Conservation (phyloP, 2,113 vertebrate genomes). For the Thamnophis sirtalis region DNA sequence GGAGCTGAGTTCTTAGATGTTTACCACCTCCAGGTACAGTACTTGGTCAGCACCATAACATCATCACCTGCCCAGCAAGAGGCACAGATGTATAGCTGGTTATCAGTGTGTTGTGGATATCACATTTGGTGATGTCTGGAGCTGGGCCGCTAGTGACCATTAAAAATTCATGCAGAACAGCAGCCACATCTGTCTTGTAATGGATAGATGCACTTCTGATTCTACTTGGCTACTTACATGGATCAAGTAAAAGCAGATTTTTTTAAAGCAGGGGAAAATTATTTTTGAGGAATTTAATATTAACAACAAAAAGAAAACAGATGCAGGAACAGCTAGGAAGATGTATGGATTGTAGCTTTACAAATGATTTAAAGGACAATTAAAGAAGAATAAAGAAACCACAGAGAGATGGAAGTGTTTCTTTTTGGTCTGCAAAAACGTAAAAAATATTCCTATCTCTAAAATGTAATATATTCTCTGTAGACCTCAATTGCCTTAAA, state of each 20-base stretch:
- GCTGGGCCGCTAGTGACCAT: neutral
- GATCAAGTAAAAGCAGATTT: neutral
- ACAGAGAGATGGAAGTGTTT: neutral
- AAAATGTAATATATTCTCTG: neutral
- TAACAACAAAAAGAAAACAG: neutral
- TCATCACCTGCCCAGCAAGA: too few species aligned
- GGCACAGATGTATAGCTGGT: too few species aligned
- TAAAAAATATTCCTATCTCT: neutral
- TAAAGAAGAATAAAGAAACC: neutral
- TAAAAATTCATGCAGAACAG: neutral
- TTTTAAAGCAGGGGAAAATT: neutral
- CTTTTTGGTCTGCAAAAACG: neutral
- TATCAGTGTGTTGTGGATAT: too few species aligned
- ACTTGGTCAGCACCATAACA: too few species aligned
- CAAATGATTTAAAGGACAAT: neutral
- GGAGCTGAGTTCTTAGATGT: too few species aligned
- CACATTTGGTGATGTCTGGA: too few species aligned
- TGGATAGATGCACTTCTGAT: neutral
- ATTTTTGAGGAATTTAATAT: neutral
- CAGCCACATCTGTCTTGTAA: neutral
- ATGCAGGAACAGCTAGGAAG: neutral
- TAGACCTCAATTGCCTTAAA: neutral
- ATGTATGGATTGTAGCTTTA: neutral
- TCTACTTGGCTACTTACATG: neutral
- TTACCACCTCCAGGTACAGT: too few species aligned